Evolutionary conservation across 2,888 invertebrate species (phyloP), one percentile per base, ranked within the genome.

Genomic region (Lasioglossum calceatum): DNA sequence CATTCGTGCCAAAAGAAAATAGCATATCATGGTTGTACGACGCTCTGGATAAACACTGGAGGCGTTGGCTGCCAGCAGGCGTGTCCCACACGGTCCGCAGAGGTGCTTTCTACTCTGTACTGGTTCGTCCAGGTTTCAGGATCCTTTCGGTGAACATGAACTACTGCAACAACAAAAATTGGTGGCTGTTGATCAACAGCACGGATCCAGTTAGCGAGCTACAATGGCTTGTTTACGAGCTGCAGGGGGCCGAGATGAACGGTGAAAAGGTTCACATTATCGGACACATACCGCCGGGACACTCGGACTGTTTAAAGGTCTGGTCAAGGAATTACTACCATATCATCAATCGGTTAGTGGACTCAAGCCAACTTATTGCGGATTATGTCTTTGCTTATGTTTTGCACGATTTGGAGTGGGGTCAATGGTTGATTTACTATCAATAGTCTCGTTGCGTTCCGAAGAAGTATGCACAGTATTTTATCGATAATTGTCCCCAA

Each of bases 201-300:
- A 99, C 99, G 0, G 99, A 99, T 95, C 99, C 99, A 0, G 98
- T 98, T 0, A 98, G 98, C 1, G 98, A 99, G 94, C 96, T 99
- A 36, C 98, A 98, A 92, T 99, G 99, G 99, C 97, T 99, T 80
- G 98, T 99, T 87, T 98, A 98, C 92, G 98, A 99, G 94, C 96
- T 99, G 19, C 99, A 99, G 94, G 97, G 98, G 19, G 99, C 99
- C 0, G 99, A 99, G 95, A 98, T 98, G 94, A 98, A 97, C 90
- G 98, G 98, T 23, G 99, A 99, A 95, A 99, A 99, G 95, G 99
- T 99, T 19, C 99, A 99, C 93, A 97, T 99, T n/a, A 98, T 99
- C 79, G 99, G 97, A 81, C 99, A 99, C 94, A 99, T 99, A 92
- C 99, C 99, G 0, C 99, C 99, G 0, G 99, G 99, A 4, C 98